Evolutionary conservation across 92 coral and sea anemone genomes (phyloP).

Genomic region (Porites divaricata): DNA sequence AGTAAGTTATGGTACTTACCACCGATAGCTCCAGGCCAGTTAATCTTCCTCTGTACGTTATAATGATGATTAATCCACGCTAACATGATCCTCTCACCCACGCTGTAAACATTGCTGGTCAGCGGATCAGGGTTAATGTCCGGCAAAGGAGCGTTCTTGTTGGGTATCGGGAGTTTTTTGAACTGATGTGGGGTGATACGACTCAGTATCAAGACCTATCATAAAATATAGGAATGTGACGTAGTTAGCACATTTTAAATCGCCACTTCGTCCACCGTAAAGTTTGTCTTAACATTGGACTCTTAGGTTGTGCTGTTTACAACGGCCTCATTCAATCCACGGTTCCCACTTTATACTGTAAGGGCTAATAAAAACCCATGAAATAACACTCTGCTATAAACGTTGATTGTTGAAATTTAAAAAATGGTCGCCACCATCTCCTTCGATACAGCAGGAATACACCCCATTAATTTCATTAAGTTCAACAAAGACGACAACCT

Average conservation of each 20-base stretch:
- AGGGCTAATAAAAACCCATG: too few relatives aligned
- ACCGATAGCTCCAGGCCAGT: conserved; percentile 89
- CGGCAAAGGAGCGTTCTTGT: conserved; percentile 65
- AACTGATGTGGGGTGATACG: conserved; percentile 98
- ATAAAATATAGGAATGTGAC: conserved; percentile 3
- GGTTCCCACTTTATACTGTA: too few relatives aligned
- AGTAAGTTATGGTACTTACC: conserved; percentile 42
- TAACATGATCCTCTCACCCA: conserved; percentile 92
- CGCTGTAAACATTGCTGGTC: conserved; percentile 95
- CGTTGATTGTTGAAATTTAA: too few relatives aligned
- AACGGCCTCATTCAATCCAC: too few relatives aligned
- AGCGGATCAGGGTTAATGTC: conserved; percentile 92
- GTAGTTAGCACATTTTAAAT: not conserved
- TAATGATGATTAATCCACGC: conserved; percentile 97
- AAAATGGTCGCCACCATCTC: too few relatives aligned
- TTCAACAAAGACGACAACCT: too few relatives aligned
- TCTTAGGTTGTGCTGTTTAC: too few relatives aligned
- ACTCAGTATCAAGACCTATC: conserved; percentile 85
- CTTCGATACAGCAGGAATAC: too few relatives aligned
- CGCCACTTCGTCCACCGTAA: too few relatives aligned
- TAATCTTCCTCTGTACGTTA: conserved; percentile 76
- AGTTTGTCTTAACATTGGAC: too few relatives aligned
- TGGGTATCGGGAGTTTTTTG: conserved; percentile 84
- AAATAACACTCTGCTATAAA: too few relatives aligned
- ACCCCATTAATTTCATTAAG: too few relatives aligned